These are phyloP conservation scores for Hypanus sabinus DNA, from an alignment of 2,113 vertebrate genomes.

Conservation along the genomic window DNA sequence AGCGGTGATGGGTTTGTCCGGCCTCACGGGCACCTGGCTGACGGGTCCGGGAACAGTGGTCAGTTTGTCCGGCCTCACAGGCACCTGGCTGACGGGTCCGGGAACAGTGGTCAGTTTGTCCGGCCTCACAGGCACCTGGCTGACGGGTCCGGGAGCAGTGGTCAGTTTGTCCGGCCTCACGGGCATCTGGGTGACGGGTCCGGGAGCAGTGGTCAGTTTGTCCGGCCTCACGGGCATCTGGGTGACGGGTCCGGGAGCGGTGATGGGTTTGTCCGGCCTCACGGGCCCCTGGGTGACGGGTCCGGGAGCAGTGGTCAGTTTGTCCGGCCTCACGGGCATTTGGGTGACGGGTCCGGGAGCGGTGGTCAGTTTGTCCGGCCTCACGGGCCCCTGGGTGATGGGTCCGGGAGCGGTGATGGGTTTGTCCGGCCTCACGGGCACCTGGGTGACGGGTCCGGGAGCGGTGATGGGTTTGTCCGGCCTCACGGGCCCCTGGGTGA, in stretches of 20 bases:
- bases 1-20: not conserved
- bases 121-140: not conserved
- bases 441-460: too few species aligned
- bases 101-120: not conserved
- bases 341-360: too few species aligned
- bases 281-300: too few species aligned
- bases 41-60: too few species aligned
- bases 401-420: not conserved
- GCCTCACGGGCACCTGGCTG: too few species aligned
- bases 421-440: not conserved
- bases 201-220: not conserved
- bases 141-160: not conserved
- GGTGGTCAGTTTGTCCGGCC: not conserved
- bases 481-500: not conserved
- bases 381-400: not conserved
- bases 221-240: not conserved
- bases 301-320: not conserved
- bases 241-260: not conserved
- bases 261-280: not conserved
- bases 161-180: too few species aligned
- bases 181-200: too few species aligned
- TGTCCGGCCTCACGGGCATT: not conserved
- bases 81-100: too few species aligned
- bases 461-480: not conserved
- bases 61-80: not conserved